A percentile compares a stretch with the other conserved stretches of the same genome.
Evolutionary conservation across 2,888 invertebrate genomes (phyloP).

Genomic region (Drosophila basisetae): DNA sequence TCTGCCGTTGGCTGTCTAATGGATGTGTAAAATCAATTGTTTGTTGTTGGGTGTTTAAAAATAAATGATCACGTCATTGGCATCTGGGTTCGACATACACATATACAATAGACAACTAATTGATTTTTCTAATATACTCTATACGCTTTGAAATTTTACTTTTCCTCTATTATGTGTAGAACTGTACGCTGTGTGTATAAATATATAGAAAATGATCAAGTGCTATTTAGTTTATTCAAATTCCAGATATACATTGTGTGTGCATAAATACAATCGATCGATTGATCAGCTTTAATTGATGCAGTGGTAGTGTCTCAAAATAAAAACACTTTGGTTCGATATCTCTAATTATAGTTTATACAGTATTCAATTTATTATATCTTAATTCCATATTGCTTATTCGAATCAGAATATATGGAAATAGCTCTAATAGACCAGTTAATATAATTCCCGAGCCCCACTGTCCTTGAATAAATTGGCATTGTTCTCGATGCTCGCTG

Average conservation of each 20-base stretch:
- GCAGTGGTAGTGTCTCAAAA: not conserved
- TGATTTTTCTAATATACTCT: conserved; percentile 39
- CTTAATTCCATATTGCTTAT: not conserved
- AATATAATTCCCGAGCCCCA: not conserved
- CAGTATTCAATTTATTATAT: not conserved
- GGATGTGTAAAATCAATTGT: conserved; percentile 29
- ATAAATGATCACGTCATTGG: conserved; percentile 67
- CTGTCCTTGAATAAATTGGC: conserved; percentile 10
- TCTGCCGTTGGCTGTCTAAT: conserved; percentile 18
- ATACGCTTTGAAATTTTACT: not conserved
- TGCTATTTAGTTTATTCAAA: conserved; percentile 5
- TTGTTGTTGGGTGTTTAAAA: conserved; percentile 39
- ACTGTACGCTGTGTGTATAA: not conserved
- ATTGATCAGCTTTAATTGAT: not conserved
- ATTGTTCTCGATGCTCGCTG: conserved; percentile 7
- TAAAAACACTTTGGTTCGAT: not conserved
- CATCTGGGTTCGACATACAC: conserved; percentile 45
- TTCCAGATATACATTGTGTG: not conserved
- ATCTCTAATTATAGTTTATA: not conserved
- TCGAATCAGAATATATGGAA: not conserved
- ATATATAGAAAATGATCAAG: not conserved
- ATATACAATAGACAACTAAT: conserved; percentile 49
- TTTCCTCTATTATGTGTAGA: not conserved
- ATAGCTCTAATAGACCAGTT: not conserved
- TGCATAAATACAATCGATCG: not conserved